phyloP scores from a whole-genome alignment of 2,113 vertebrate species.

The Equus przewalskii region DNA sequence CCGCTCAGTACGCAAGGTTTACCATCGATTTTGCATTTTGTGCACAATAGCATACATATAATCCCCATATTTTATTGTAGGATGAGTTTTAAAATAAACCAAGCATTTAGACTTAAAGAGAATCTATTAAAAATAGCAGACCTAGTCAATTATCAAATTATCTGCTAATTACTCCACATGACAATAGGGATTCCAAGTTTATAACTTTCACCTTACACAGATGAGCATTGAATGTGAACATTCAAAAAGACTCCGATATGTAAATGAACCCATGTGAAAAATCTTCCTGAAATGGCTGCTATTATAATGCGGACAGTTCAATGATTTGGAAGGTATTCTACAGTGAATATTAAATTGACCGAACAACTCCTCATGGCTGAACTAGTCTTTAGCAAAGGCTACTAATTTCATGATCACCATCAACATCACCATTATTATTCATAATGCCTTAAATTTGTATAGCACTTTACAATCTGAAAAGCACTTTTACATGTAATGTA shows the following conservation, averaged over 20 bases:
- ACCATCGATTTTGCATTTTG: constrained; percentile 83
- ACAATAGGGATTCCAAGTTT: constrained; percentile 49
- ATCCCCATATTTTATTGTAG: constrained; percentile 59
- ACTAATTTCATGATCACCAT: constrained; percentile 48
- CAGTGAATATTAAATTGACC: constrained; percentile 63
- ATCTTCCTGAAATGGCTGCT: constrained; percentile 57
- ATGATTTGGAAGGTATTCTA: constrained; percentile 58
- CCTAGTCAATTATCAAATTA: constrained; percentile 58
- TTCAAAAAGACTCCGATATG: constrained; percentile 32
- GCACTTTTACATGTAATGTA: constrained; percentile 63
- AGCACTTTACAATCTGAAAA: constrained; percentile 52
- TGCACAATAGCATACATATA: constrained; percentile 53
- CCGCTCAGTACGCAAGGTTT: constrained; percentile 75
- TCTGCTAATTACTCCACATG: constrained; percentile 49
- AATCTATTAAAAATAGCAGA: constrained; percentile 68
- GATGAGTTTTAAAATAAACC: constrained; percentile 64
- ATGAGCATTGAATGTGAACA: constrained; percentile 41
- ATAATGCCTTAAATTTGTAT: constrained; percentile 55
- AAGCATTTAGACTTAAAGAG: constrained; percentile 65
- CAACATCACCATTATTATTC: constrained; percentile 59
- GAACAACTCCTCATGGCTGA: constrained; percentile 48
- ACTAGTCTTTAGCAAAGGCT: constrained; percentile 61
- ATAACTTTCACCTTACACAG: constrained; percentile 8
- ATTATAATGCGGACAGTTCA: constrained; percentile 53
- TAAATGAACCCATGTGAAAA: constrained; percentile 63